Evolutionary conservation across 2,113 vertebrate genomes (phyloP).

Genomic region (Ageneiosus marmoratus): DNA sequence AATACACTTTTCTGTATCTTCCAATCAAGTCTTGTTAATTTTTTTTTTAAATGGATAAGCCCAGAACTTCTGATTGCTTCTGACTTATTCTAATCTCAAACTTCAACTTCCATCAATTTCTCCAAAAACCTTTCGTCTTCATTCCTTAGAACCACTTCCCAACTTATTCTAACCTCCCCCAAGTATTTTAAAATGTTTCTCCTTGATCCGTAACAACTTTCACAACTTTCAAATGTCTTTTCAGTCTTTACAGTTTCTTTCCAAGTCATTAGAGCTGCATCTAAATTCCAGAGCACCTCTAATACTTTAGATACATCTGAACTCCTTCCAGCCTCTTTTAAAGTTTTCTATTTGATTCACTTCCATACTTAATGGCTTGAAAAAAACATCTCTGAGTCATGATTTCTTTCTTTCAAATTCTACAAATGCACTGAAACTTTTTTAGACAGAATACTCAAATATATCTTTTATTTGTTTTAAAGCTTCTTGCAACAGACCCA

Average conservation of each 20-base stretch:
- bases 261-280: neutral
- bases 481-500: neutral
- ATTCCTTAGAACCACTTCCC: neutral
- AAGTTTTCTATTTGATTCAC: neutral
- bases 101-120: neutral
- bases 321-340: neutral
- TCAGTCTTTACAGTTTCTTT: neutral
- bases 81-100: neutral
- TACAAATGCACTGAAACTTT: neutral
- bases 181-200: neutral
- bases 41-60: neutral
- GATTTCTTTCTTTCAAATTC: neutral
- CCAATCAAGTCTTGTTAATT: neutral
- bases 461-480: neutral
- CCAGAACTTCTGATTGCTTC: neutral
- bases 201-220: neutral
- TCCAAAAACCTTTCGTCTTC: neutral
- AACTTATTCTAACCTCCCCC: neutral
- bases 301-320: neutral
- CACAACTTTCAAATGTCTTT: slow-evolving; percentile 2
- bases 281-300: neutral
- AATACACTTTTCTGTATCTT: neutral
- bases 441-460: neutral
- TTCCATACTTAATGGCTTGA: neutral
- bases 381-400: neutral